phyloP scores from a whole-genome alignment of 2,888 invertebrate species.

The Strigamia crassipes region DNA sequence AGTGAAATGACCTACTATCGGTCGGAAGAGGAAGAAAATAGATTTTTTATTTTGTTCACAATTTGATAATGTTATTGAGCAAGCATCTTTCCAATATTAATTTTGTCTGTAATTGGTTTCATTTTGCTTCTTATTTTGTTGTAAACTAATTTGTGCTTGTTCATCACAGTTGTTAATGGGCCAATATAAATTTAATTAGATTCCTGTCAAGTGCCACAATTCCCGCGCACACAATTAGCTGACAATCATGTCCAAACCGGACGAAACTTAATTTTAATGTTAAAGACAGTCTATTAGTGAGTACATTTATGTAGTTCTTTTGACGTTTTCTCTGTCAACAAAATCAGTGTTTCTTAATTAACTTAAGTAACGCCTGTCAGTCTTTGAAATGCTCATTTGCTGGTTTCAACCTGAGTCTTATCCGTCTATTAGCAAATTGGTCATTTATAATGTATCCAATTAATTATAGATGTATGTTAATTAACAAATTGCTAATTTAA shows the following conservation, averaged over 20 bases:
- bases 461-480: background rate
- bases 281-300: slow-evolving; percentile 11
- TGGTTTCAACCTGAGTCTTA: background rate
- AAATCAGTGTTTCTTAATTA: slow-evolving; percentile 20
- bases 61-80: background rate
- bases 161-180: slow-evolving; percentile 29
- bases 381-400: slow-evolving; percentile 32
- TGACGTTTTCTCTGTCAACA: background rate
- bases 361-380: slow-evolving; percentile 8
- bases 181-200: slow-evolving; percentile 36
- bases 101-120: background rate
- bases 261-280: slow-evolving; percentile 33
- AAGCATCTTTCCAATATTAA: background rate
- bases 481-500: slow-evolving; percentile 8
- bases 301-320: background rate
- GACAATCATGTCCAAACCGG: slow-evolving; percentile 17
- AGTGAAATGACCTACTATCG: background rate
- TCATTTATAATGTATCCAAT: background rate
- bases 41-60: background rate
- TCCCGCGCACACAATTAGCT: slow-evolving; percentile 25
- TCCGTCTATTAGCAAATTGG: slow-evolving; percentile 12
- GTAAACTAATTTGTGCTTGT: slow-evolving; percentile 28
- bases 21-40: background rate
- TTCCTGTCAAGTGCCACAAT: slow-evolving; percentile 30
- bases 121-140: background rate